Base-by-base conservation (phyloP, 2,888 invertebrate genomes). In the Troilus luridus region DNA sequence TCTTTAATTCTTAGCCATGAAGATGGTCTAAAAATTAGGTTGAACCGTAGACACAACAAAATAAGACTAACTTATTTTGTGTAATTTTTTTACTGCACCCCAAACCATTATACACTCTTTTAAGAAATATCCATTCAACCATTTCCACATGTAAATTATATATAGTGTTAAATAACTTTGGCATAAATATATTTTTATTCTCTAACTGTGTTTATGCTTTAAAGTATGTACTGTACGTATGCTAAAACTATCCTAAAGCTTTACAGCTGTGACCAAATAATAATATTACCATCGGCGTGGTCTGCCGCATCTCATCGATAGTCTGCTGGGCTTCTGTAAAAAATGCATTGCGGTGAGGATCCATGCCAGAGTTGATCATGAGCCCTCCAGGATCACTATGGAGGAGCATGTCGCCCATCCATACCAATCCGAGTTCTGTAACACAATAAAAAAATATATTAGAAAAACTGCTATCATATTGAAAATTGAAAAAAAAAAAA, bases 391-490 rank as follows among this genome's bases (percentile, higher is more conserved):
- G 93, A 89, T 95, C 95, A 72, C 93, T 95, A 94, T 91, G 95
- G 94, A 95, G 94, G 56, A 95, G 94, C 91, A 95, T 94, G 93
- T 95, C 95, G 81, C 96, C 96, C 96, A 96, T 96, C 96, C 96
- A 96, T 93, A 96, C 95, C 95, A 96, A 95, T 93, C 95, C 95
- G 94, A 96, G 94, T 93, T 96, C 96, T 93, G 17, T 9, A 24
- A 77, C 7, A 24, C 5, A 0, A 67, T 24, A 67, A 67, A 24
- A 24, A 24, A 67, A 67, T 12, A 64, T 11, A 64, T n/a, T 12
- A 67, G 0, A 24, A 67, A 67, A 14, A 24, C 24, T 5, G 17
- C 17, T 2, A 60, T 60, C 60, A 60, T 60, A 60, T 17, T 60
- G 17, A 60, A 60, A 41, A 41, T 41, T 41, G n/a, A n/a, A 41